Evolutionary conservation across 53 echinoderm and acorn worm genomes (phyloP), one percentile per base, ranked within the genome.

Genomic region (Temnopleurus reevesii): DNA sequence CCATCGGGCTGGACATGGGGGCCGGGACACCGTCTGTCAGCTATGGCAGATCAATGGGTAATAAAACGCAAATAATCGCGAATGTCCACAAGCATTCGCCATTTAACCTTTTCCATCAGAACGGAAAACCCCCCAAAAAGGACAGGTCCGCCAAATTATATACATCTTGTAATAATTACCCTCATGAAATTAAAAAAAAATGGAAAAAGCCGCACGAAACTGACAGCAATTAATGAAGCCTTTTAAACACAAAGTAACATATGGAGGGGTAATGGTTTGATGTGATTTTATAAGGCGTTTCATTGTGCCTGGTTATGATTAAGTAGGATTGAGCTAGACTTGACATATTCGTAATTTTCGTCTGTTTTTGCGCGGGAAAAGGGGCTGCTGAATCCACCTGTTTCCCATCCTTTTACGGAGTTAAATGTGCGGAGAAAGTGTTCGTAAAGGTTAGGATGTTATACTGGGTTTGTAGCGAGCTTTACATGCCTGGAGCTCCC

Each of bases 41-140:
- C 41, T 5, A 38, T 21, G n/a, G n/a, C n/a, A 71, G 71, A 71
- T 71, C 71, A 71, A n/a, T 4, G 9, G 43, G 71, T 38, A 71
- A 71, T 71, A 71, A 71, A 71, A 71, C 4, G 36, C 71, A n/a
- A 18, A 71, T 71, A 71, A 71, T 71, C 71, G n/a, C 36, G 5
- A 35, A 36, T 71, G 71, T 71, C 71, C 38, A 71, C 71, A 38
- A 19, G n/a, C n/a, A 71, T 38, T 2, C 10, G 35, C 65, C 36
- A 21, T 41, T 18, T n/a, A 71, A 36, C 17, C 19, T 38, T 41
- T 38, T 34, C 71, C 0, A 49, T 49, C 49, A 12, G 10, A 49
- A 71, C 19, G 36, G 1, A 18, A 71, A n/a, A 71, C 8, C 36
- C 8, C 21, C 19, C n/a, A 41, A 23, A 71, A n/a, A 41, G 3